Percentiles rank a stretch among this genome's conserved stretches.
Conservation (phyloP, 2,113 vertebrate species). For the Eolophus roseicapilla region DNA sequence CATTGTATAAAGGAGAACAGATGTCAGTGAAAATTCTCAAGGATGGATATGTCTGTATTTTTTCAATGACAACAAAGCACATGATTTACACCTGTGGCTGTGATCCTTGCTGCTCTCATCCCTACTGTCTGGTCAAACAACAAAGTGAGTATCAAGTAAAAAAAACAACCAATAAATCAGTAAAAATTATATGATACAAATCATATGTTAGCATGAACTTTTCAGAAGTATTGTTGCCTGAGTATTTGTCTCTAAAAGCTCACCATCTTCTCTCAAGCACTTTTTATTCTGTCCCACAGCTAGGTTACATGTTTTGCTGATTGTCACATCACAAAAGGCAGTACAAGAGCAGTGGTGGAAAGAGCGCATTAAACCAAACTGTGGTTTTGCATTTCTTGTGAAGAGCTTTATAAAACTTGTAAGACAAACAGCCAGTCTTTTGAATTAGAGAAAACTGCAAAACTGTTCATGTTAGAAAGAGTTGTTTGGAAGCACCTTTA, state of each 20-base stretch:
- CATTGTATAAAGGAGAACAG: not conserved
- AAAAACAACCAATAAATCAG: not conserved
- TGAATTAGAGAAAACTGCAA: rapidly evolving
- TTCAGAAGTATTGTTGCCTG: not conserved
- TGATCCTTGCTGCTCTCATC: not conserved
- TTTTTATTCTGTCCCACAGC: not conserved
- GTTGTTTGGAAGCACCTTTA: not conserved
- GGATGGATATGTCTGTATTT: not conserved
- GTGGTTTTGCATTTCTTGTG: not conserved
- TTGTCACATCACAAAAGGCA: not conserved
- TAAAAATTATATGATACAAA: not conserved
- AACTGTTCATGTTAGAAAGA: not conserved
- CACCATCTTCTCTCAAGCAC: not conserved
- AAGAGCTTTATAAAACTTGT: not conserved
- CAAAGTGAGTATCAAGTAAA: not conserved
- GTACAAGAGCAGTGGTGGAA: not conserved
- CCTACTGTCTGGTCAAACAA: not conserved
- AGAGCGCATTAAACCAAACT: not conserved
- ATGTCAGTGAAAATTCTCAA: not conserved
- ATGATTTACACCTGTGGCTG: not conserved
- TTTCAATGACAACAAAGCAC: not conserved
- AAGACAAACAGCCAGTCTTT: not conserved
- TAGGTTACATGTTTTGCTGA: not conserved
- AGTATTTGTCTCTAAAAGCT: not conserved
- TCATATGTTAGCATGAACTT: not conserved